Evolutionary conservation across 1,140 invertebrate species (phyloP).

Genomic region (Copidosoma floridanum): DNA sequence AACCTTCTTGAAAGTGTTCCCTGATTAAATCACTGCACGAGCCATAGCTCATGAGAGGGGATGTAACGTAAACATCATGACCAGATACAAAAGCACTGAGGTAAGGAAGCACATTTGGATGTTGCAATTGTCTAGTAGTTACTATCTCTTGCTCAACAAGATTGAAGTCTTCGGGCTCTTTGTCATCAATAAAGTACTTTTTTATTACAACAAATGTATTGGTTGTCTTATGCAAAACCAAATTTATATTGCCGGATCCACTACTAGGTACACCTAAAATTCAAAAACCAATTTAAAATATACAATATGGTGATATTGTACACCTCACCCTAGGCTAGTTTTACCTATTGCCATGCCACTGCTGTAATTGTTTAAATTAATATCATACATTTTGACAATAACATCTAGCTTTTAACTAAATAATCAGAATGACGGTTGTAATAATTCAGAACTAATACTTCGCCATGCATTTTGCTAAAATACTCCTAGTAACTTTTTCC

Average conservation of each 20-base stretch:
- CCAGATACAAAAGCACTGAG: constrained; percentile 72
- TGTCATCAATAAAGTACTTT: constrained; percentile 72
- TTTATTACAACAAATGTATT: constrained; percentile 72
- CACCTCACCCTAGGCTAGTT: too few relatives aligned
- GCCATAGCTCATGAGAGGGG: constrained; percentile 77
- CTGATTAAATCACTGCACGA: constrained; percentile 78
- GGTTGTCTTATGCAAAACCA: constrained; percentile 67
- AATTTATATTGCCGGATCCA: constrained; percentile 61
- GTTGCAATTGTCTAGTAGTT: constrained; percentile 71
- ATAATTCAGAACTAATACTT: too few relatives aligned
- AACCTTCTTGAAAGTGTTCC: constrained; percentile 72
- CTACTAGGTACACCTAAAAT: constrained; percentile 67
- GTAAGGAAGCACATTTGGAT: constrained; percentile 74
- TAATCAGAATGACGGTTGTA: too few relatives aligned
- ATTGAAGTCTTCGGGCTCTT: constrained; percentile 62
- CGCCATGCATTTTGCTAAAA: too few relatives aligned
- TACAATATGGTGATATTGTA: too few relatives aligned
- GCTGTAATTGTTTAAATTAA: constrained; percentile 20
- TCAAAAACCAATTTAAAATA: neutral
- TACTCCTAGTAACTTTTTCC: too few relatives aligned
- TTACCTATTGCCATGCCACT: constrained; percentile 14
- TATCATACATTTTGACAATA: constrained; percentile 21
- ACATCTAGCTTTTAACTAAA: too few relatives aligned
- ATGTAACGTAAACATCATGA: constrained; percentile 74
- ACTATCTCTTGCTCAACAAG: constrained; percentile 77